Percentiles rank a stretch among this genome's conserved stretches.
Evolutionary conservation across 2,113 vertebrate species (phyloP).

Genomic region (Edolisoma coerulescens): DNA sequence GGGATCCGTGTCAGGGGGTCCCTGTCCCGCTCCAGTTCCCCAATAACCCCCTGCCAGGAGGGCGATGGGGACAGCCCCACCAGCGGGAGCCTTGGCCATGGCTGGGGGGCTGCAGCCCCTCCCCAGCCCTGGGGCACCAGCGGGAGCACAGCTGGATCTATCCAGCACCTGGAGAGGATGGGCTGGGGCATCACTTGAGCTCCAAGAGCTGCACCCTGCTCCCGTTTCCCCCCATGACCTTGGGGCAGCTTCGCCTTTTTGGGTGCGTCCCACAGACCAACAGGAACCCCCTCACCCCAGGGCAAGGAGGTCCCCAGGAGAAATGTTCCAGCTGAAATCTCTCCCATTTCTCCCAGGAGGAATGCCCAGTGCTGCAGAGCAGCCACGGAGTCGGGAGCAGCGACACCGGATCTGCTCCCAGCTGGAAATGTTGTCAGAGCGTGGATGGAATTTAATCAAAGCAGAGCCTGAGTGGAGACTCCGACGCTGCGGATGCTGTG

Average conservation of each 20-base stretch:
- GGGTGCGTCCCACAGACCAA: not conserved
- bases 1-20: accelerated
- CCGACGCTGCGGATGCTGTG: accelerated
- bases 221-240: not conserved
- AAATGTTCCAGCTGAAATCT: not conserved
- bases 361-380: not conserved
- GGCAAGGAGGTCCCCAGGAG: not conserved
- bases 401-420: not conserved
- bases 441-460: not conserved
- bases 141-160: not conserved
- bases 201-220: not conserved
- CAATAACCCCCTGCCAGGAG: accelerated
- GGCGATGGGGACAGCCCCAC: accelerated
- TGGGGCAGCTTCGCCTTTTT: not conserved
- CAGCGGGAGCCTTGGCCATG: accelerated
- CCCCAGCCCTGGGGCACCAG: not conserved
- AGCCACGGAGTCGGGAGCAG: not conserved
- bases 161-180: not conserved
- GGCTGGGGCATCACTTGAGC: accelerated
- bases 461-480: not conserved
- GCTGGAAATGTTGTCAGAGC: not conserved
- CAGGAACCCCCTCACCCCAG: accelerated
- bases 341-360: not conserved
- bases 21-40: not conserved
- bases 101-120: not conserved